A percentile compares a stretch with the other conserved stretches of the same genome.
Evolutionary conservation across 2,797 vertebrate genomes (phyloP).

Genomic region (Scleropages formosus): DNA sequence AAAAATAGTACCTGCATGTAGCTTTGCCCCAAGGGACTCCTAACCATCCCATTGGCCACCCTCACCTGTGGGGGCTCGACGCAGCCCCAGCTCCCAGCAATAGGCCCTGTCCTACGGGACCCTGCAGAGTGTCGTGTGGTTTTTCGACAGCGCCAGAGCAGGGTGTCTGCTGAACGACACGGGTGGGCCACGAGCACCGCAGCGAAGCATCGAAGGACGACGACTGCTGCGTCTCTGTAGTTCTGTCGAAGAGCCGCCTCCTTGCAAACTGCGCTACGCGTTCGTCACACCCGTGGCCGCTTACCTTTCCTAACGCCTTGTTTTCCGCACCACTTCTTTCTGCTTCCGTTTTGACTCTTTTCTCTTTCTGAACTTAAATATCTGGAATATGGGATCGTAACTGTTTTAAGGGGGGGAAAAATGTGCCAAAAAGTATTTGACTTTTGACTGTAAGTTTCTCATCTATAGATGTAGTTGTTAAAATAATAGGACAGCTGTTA

Average conservation of each 20-base stretch:
- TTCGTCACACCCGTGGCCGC: too few species aligned
- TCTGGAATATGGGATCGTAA: slow-evolving; percentile 58
- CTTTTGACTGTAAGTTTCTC: slow-evolving; percentile 59
- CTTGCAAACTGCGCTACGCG: too few species aligned
- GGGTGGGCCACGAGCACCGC: background rate
- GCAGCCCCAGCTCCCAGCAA: background rate
- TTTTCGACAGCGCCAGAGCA: slow-evolving; percentile 4
- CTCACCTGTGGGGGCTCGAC: slow-evolving; percentile 3
- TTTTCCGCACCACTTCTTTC: slow-evolving; percentile 20
- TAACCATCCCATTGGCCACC: background rate
- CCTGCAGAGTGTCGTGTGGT: background rate
- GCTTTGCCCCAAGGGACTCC: background rate
- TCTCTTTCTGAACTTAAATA: slow-evolving; percentile 64
- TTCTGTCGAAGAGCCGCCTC: too few species aligned
- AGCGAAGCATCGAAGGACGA: background rate
- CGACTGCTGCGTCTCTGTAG: background rate
- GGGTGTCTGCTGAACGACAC: background rate
- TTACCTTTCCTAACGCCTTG: too few species aligned
- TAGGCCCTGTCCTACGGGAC: background rate
- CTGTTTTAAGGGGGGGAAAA: slow-evolving; percentile 56
- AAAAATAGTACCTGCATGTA: background rate
- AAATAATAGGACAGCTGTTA: slow-evolving; percentile 33
- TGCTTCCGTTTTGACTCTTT: slow-evolving; percentile 40
- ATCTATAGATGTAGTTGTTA: slow-evolving; percentile 72
- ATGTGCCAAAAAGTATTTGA: slow-evolving; percentile 73